phyloP scores from a whole-genome alignment of 2,113 vertebrate genomes.

The Rana temporaria region DNA sequence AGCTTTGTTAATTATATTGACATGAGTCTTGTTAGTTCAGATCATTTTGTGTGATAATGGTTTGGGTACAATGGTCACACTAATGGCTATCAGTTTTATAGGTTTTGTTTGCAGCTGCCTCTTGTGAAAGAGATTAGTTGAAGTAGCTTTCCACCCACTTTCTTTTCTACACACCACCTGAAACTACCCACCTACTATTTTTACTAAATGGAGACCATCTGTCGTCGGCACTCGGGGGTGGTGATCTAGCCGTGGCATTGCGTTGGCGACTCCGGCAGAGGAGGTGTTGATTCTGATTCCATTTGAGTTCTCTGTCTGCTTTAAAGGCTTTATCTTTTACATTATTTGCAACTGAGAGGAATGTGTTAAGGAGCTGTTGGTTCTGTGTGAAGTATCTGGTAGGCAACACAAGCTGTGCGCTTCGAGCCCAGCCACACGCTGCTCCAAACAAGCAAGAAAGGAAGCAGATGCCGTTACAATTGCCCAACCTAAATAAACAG shows the following conservation, averaged over 20 bases:
- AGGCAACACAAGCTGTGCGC: conserved; percentile 49
- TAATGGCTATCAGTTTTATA: too few species aligned
- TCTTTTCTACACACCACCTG: background rate
- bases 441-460: conserved; percentile 25
- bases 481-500: conserved; percentile 40
- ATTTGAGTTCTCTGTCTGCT: background rate
- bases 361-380: conserved; percentile 44
- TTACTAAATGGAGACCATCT: background rate
- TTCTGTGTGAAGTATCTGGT: conserved; percentile 40
- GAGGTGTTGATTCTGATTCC: background rate
- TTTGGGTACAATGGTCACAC: too few species aligned
- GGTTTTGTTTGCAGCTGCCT: too few species aligned
- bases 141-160: background rate
- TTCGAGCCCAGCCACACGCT: conserved; percentile 23
- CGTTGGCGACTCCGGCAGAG: background rate
- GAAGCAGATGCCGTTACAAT: conserved; percentile 38
- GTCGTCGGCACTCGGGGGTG: background rate
- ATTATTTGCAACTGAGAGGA: background rate
- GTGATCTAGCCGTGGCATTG: background rate
- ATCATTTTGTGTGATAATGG: too few species aligned
- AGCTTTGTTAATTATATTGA: too few species aligned
- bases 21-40: too few species aligned
- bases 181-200: background rate
- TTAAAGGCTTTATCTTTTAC: background rate
- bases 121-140: too few species aligned